Evolutionary conservation across 2,797 vertebrate genomes (phyloP), one percentile per base, ranked within the genome.

Genomic region (Propithecus perrieri): DNA sequence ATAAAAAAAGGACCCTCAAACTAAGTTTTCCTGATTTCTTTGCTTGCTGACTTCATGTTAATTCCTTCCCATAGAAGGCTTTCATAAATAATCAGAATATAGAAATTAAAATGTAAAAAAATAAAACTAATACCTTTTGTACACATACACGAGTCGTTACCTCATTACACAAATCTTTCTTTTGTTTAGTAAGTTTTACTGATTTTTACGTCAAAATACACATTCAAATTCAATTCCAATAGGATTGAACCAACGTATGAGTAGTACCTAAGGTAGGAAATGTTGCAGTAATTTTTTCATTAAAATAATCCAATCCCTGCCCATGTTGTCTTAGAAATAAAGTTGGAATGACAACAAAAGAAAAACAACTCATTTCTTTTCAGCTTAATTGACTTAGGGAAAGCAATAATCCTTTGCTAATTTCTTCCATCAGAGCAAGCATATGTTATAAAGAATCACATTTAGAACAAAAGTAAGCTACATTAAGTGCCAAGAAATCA

Each of bases 331-430:
- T 98, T 94, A 78, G 46, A 93, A 97, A 93, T 91, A 97, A 98
- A 96, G 93, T 87, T 94, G 38, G 38, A 97, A 88, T 94, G 97
- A 96, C 79, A 93, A 67, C 76, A 95, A 86, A 97, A 97, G 69
- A 84, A 96, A 97, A 97, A 96, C 84, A 98, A 96, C 96, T 97
- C 96, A 97, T 97, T 92, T 97, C 76, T 96, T 93, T 97, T 89
- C 59, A 94, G 83, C 94, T 96, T 98, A 98, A 98, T 98, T 78
- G 72, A 98, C 95, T 98, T 97, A 97, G 85, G 72, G 95, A 94
- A 98, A 98, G 95, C 41, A n/a, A 95, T 98, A 98, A 98, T 98
- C 97, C 96, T 98, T 97, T 94, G 95, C 95, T 98, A 98, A 98
- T 98, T 98, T 98, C 97, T 96, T 98, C 96, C 97, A 98, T 98